Percentiles rank a stretch among this genome's conserved stretches.
Conservation (phyloP, 2,888 invertebrate species). For the Drosophila anomalipes region DNA sequence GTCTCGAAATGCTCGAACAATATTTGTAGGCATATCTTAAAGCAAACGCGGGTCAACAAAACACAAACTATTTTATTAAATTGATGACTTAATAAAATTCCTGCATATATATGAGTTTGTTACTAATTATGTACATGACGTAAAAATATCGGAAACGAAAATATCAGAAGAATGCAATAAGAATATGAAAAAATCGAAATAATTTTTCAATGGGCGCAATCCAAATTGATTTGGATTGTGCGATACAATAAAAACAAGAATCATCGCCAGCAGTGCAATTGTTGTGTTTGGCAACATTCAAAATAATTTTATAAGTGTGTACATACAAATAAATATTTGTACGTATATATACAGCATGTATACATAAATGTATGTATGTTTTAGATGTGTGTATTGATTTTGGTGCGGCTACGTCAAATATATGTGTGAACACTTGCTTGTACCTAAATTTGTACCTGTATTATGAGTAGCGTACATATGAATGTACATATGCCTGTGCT, state of each 20-base stretch:
- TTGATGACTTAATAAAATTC: constrained; percentile 28
- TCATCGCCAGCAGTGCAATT: constrained; percentile 20
- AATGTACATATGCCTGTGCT: background rate
- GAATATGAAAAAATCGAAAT: constrained; percentile 15
- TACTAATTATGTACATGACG: constrained; percentile 41
- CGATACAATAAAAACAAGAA: constrained; percentile 43
- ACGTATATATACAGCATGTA: background rate
- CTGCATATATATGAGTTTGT: constrained; percentile 5
- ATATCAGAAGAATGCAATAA: constrained; percentile 42
- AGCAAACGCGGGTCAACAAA: constrained; percentile 21
- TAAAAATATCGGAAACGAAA: constrained; percentile 22
- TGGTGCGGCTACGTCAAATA: constrained; percentile 34
- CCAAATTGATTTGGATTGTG: constrained; percentile 60
- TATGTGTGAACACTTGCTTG: constrained; percentile 4
- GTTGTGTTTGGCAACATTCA: constrained; percentile 42
- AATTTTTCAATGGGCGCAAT: constrained; percentile 48
- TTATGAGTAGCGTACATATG: background rate
- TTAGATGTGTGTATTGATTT: constrained; percentile 35
- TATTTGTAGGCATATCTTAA: constrained; percentile 20
- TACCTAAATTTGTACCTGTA: background rate
- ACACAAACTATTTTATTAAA: constrained; percentile 25
- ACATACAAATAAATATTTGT: background rate
- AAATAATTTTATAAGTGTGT: constrained; percentile 38
- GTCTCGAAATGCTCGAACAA: constrained; percentile 10
- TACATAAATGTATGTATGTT: background rate